Conservation (phyloP, 2,888 invertebrate species). For the Bembecia ichneumoniformis region DNA sequence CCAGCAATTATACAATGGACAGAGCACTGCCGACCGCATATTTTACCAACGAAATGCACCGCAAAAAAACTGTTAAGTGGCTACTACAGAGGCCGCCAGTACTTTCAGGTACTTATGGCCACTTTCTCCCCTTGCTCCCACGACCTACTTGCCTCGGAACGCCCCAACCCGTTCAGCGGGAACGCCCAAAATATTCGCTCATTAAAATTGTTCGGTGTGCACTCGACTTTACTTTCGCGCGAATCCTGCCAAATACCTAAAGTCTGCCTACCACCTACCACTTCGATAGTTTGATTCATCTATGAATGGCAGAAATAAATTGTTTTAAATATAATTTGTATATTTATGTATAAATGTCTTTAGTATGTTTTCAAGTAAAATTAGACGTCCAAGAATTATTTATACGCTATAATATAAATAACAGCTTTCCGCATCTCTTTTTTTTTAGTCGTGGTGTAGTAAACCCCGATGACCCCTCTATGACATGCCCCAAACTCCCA, state of each 20-base stretch:
- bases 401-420: too few species aligned
- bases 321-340: too few species aligned
- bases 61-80: constrained; percentile 42
- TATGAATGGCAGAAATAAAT: too few species aligned
- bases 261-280: constrained; percentile 1
- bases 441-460: too few species aligned
- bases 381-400: too few species aligned
- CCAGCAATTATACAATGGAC: constrained; percentile 41
- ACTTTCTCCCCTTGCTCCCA: constrained; percentile 66
- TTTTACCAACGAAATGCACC: constrained; percentile 34
- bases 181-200: constrained; percentile 62
- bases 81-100: constrained; percentile 41
- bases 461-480: too few species aligned
- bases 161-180: constrained; percentile 43
- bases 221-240: constrained; percentile 13
- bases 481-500: too few species aligned
- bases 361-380: too few species aligned
- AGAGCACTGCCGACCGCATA: constrained; percentile 31
- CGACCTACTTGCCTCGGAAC: constrained; percentile 51
- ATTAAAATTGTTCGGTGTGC: constrained; percentile 52
- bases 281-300: background rate
- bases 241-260: constrained; percentile 12
- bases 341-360: too few species aligned
- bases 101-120: constrained; percentile 21
- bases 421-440: too few species aligned